These are phyloP conservation scores for Serripes groenlandicus DNA, from an alignment of 2,888 invertebrate species.

Conservation along the genomic window DNA sequence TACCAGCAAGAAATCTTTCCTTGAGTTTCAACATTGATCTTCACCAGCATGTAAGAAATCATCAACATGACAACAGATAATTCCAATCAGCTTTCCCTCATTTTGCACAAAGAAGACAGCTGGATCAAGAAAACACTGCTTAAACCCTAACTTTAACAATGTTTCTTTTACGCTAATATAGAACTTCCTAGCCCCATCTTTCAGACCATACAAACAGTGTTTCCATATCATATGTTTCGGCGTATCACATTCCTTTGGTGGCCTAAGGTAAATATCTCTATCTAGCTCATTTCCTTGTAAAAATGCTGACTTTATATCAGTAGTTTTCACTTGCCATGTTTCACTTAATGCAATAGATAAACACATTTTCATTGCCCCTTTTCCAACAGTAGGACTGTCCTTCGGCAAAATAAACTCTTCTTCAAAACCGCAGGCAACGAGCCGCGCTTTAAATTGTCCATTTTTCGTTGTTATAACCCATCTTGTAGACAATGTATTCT, in stretches of 20 bases:
- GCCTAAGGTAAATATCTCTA: constrained; percentile 55
- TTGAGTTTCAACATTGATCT: constrained; percentile 40
- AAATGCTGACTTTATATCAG: constrained; percentile 69
- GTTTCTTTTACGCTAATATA: constrained; percentile 62
- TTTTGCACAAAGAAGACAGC: constrained; percentile 57
- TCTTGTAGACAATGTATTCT: too few relatives aligned
- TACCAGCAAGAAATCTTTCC: constrained; percentile 58
- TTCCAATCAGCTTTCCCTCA: constrained; percentile 39
- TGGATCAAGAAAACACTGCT: constrained; percentile 61
- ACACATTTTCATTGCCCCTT: too few relatives aligned
- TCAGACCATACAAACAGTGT: constrained; percentile 66
- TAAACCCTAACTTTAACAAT: constrained; percentile 52
- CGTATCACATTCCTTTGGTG: constrained; percentile 52
- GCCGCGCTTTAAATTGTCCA: too few relatives aligned
- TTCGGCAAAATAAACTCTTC: too few relatives aligned
- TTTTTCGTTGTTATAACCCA: too few relatives aligned
- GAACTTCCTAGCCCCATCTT: constrained; percentile 66
- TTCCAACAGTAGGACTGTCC: too few relatives aligned
- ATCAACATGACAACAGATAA: constrained; percentile 67
- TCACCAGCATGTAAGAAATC: constrained; percentile 70
- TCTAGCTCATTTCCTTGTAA: constrained; percentile 61
- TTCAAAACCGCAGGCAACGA: too few relatives aligned
- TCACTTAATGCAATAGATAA: too few relatives aligned
- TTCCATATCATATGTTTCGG: constrained; percentile 54
- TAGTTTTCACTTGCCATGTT: constrained; percentile 65